phyloP scores from a whole-genome alignment of 2,888 invertebrate genomes.

The Anodontia alba region DNA sequence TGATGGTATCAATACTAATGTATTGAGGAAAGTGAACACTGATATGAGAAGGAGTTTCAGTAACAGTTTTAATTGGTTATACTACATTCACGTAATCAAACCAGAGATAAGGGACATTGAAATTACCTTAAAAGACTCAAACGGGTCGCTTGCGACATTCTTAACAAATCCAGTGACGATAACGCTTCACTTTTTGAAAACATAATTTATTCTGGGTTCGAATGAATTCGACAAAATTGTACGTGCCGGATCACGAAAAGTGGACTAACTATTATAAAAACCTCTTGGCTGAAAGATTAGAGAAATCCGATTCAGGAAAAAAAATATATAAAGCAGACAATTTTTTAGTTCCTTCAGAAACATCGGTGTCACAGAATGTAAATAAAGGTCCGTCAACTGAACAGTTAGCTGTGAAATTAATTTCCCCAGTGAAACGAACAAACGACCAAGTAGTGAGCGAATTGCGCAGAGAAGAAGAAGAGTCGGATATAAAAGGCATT shows the following conservation, averaged over 20 bases:
- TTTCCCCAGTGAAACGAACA: slow-evolving; percentile 29
- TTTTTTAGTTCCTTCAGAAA: neutral
- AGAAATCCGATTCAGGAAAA: neutral
- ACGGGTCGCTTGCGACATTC: too few species aligned
- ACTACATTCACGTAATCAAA: neutral
- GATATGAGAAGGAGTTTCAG: neutral
- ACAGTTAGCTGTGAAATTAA: slow-evolving; percentile 9
- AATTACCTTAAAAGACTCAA: neutral
- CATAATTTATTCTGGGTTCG: neutral
- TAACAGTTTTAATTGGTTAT: neutral
- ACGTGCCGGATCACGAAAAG: neutral
- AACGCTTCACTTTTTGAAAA: neutral
- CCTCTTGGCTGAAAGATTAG: neutral
- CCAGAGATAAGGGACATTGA: neutral
- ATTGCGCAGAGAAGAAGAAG: neutral
- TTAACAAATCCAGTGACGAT: neutral
- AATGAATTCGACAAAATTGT: neutral
- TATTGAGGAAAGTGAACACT: slow-evolving; percentile 6
- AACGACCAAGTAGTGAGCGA: slow-evolving; percentile 22
- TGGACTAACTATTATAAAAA: neutral
- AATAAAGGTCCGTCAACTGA: neutral
- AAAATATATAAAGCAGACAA: neutral
- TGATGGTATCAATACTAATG: neutral
- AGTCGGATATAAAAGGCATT: neutral
- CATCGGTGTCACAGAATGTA: neutral